Evolutionary conservation across 2,888 invertebrate genomes (phyloP).

Genomic region (Plebejus melissa): DNA sequence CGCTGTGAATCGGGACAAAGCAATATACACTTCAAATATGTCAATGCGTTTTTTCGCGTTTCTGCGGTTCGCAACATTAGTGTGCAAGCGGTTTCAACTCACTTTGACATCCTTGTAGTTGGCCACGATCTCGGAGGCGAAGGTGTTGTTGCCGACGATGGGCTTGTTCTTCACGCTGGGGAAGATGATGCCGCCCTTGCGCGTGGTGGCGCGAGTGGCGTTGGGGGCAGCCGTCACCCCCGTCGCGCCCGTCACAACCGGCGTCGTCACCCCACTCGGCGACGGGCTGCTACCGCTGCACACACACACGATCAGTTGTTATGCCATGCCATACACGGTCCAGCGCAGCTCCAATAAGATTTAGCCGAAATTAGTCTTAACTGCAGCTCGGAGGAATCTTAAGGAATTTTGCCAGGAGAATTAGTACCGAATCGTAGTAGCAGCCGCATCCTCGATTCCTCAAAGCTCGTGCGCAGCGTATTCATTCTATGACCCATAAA

Average conservation of each 20-base stretch:
- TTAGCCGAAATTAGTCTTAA: neutral
- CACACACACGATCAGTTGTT: neutral
- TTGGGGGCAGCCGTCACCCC: constrained; percentile 48
- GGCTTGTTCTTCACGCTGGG: constrained; percentile 95
- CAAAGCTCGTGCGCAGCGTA: neutral
- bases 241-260: neutral
- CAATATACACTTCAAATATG: neutral
- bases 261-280: neutral
- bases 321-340: neutral
- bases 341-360: neutral
- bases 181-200: constrained; percentile 92
- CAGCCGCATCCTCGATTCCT: too few species aligned
- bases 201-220: constrained; percentile 63
- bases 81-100: constrained; percentile 52
- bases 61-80: neutral
- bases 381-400: neutral
- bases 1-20: neutral
- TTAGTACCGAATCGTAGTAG: too few species aligned
- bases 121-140: constrained; percentile 86
- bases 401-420: neutral
- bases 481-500: too few species aligned
- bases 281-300: constrained; percentile 7
- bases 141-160: constrained; percentile 89
- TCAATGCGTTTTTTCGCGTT: neutral
- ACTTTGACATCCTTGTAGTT: constrained; percentile 91